Evolutionary conservation across 2,888 invertebrate species (phyloP).

Genomic region (Harpagoxenus sublaevis): DNA sequence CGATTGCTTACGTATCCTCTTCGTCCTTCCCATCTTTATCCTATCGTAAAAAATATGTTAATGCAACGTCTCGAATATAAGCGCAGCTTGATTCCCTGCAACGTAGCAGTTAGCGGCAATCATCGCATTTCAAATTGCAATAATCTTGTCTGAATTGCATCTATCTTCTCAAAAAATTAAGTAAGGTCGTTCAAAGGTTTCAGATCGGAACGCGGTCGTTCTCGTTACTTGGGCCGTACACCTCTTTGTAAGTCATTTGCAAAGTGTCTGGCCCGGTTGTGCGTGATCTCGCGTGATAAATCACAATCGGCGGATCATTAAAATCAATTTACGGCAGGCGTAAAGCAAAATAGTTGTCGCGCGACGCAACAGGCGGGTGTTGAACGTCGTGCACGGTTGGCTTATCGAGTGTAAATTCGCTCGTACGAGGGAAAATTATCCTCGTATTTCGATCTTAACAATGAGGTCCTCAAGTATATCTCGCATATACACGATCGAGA

Average conservation of each 20-base stretch:
- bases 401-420: slow-evolving; percentile 52
- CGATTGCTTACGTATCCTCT: background rate
- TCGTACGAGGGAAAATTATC: background rate
- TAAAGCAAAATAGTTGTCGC: slow-evolving; percentile 45
- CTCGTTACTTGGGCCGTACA: background rate
- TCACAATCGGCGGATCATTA: slow-evolving; percentile 31
- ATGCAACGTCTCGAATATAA: background rate
- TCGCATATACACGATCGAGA: slow-evolving; percentile 71
- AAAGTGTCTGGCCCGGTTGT: background rate
- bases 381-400: slow-evolving; percentile 21
- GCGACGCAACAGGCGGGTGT: slow-evolving; percentile 54
- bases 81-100: background rate
- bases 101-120: background rate
- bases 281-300: slow-evolving; percentile 33
- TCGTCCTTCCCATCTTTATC: background rate
- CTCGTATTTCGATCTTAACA: slow-evolving; percentile 58
- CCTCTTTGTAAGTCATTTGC: background rate
- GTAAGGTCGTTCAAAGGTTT: background rate
- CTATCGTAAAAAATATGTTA: background rate
- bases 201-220: background rate
- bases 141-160: background rate
- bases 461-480: slow-evolving; percentile 75
- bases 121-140: background rate
- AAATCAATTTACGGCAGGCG: slow-evolving; percentile 43
- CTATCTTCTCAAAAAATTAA: background rate